Conservation (phyloP, 2,113 vertebrate species). For the Sceloporus tristichus region DNA sequence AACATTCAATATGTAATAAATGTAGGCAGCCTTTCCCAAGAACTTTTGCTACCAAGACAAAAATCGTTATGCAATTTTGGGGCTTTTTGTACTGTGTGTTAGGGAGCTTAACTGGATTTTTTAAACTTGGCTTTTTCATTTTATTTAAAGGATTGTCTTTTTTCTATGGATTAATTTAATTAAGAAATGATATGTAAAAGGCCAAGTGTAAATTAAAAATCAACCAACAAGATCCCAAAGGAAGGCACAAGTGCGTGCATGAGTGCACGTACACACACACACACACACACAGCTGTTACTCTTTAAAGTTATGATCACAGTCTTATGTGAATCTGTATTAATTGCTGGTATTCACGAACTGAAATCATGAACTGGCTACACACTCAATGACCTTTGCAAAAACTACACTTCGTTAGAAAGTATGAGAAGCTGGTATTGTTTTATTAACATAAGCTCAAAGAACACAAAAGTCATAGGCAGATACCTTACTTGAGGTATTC, state of each 20-base stretch:
- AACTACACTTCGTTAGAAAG: background rate
- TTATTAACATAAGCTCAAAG: background rate
- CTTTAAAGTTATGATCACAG: background rate
- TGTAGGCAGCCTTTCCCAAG: background rate
- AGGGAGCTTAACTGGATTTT: conserved; percentile 26
- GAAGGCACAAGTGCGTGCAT: background rate
- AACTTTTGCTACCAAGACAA: conserved; percentile 6
- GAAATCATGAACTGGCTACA: background rate
- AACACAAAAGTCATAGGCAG: background rate
- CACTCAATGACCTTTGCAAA: background rate
- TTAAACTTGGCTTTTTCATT: conserved; percentile 28
- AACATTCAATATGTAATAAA: background rate
- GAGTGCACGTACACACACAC: background rate
- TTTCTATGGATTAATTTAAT: conserved; percentile 35
- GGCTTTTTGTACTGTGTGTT: background rate
- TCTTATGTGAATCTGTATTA: conserved; percentile 14
- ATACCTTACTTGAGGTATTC: background rate
- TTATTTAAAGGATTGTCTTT: conserved; percentile 27
- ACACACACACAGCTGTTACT: background rate
- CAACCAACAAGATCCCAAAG: conserved; percentile 12
- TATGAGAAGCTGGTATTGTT: background rate
- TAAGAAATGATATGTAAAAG: conserved; percentile 30
- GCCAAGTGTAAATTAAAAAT: conserved; percentile 32
- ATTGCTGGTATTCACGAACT: conserved; percentile 9
- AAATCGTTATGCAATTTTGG: background rate